A percentile compares a stretch with the other conserved stretches of the same genome.
Evolutionary conservation across 2,888 invertebrate genomes (phyloP).

Genomic region (Crossocerus cetratus): DNA sequence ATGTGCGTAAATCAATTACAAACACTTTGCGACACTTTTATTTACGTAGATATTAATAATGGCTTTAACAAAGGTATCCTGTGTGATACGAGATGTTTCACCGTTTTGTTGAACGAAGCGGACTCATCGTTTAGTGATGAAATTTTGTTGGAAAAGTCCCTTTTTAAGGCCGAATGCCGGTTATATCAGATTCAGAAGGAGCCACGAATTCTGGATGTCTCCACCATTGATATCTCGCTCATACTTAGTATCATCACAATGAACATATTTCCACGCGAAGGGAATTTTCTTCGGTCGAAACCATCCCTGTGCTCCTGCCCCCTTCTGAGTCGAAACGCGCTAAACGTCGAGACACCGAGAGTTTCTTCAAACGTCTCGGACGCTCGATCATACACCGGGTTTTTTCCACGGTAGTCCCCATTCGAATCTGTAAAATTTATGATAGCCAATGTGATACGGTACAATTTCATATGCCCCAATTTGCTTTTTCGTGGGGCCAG

Average conservation of each 20-base stretch:
- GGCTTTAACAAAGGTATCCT: slow-evolving; percentile 11
- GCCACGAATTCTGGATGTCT: background rate
- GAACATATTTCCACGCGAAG: background rate
- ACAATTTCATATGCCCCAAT: slow-evolving; percentile 64
- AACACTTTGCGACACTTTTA: slow-evolving; percentile 15
- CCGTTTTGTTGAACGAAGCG: slow-evolving; percentile 38
- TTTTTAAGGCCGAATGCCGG: too few species aligned
- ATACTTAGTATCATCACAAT: background rate
- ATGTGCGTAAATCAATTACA: slow-evolving; percentile 22
- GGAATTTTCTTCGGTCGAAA: background rate
- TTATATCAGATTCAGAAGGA: too few species aligned
- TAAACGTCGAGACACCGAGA: background rate
- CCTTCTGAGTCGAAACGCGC: background rate
- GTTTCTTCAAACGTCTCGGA: background rate
- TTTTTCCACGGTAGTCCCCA: slow-evolving; percentile 21
- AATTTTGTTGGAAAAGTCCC: slow-evolving; percentile 10
- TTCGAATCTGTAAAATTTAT: slow-evolving; percentile 40
- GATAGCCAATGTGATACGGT: slow-evolving; percentile 70
- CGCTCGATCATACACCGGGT: slow-evolving; percentile 17
- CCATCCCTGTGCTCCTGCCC: background rate
- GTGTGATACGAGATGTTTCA: slow-evolving; percentile 7
- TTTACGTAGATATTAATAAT: slow-evolving; percentile 14
- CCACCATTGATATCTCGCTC: slow-evolving; percentile 9
- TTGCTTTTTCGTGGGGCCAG: slow-evolving; percentile 71
- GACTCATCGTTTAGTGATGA: slow-evolving; percentile 15